Evolutionary conservation across 2,888 invertebrate genomes (phyloP).

Genomic region (Spilarctia lutea): DNA sequence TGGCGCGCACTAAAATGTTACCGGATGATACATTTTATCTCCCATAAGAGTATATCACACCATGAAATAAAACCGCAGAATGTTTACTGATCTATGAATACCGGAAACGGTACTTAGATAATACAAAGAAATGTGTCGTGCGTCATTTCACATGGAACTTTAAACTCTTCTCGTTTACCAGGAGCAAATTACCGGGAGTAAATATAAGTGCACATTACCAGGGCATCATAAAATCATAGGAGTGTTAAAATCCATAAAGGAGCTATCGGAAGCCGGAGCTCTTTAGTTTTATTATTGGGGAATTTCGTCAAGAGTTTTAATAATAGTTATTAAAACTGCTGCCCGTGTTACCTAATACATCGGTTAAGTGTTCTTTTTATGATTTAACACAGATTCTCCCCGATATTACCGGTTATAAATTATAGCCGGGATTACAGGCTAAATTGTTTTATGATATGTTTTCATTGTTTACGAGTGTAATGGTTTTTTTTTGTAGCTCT

Average conservation of each 20-base stretch:
- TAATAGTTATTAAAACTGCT: constrained; percentile 83
- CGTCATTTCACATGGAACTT: background rate
- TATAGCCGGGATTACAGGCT: constrained; percentile 73
- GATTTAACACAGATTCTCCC: constrained; percentile 82
- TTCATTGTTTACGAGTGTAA: constrained; percentile 65
- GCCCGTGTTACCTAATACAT: constrained; percentile 80
- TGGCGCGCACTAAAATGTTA: constrained; percentile 80
- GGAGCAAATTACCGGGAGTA: constrained; percentile 45
- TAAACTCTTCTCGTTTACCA: constrained; percentile 29
- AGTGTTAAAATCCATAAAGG: constrained; percentile 59
- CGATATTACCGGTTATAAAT: constrained; percentile 81
- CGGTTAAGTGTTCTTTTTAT: constrained; percentile 82
- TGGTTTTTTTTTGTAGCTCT: constrained; percentile 28
- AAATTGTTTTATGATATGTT: constrained; percentile 84
- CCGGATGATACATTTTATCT: constrained; percentile 80
- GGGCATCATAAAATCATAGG: constrained; percentile 59
- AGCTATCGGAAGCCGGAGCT: constrained; percentile 60
- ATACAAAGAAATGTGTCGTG: constrained; percentile 16
- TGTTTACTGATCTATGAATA: constrained; percentile 56
- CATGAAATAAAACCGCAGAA: constrained; percentile 60
- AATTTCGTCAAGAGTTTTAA: constrained; percentile 80
- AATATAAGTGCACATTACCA: constrained; percentile 44
- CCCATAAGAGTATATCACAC: constrained; percentile 68
- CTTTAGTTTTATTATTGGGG: constrained; percentile 72
- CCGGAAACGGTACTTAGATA: constrained; percentile 25